Evolutionary conservation across 1,140 invertebrate genomes (phyloP), one percentile per base, ranked within the genome.

Genomic region (Caenorhabditis latens): DNA sequence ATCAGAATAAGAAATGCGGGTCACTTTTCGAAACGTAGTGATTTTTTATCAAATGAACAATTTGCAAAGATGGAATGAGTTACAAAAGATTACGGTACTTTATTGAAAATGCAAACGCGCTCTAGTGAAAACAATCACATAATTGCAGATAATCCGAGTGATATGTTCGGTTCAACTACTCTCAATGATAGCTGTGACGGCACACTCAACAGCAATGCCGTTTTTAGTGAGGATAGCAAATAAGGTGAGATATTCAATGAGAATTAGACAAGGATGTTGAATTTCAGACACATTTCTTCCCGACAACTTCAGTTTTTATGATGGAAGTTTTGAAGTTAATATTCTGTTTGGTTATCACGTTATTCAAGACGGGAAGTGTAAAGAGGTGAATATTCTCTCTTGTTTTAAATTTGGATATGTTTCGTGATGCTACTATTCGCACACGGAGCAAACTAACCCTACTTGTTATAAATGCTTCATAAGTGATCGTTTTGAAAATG

Each of bases 271-370:
- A 13, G 19, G 8, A 58, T 24, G 4, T 0, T 67, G 1, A 13
- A 21, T 50, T 67, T 67, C 84, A 85, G 61, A 85, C 50, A 50
- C 61, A 67, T 21, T 87, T 87, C 48, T 24, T 87, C 7, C 43
- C 83, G n/a, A 67, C 82, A 19, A 87, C 82, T n/a, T 85, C 58
- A 9, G 82, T 84, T 14, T 88, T 84, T 40, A 67, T 82, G 46
- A 88, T 88, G 83, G 67, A 84, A 82, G 53, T 84, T 32, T n/a
- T 83, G 43, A 83, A 83, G 24, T 53, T 87, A 9, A n/a, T 48
- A 57, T 61, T 65, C 16, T 87, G 84, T 57, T 14, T 85, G 42
- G 7, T 57, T 11, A 53, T 53, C 32, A 55, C 67, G 13, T 55
- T 85, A 19, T 48, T 42, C 24, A 79, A 79, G 8, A 53, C 63